Evolutionary conservation across 2,888 invertebrate species (phyloP).

Genomic region (Acleris holmiana): DNA sequence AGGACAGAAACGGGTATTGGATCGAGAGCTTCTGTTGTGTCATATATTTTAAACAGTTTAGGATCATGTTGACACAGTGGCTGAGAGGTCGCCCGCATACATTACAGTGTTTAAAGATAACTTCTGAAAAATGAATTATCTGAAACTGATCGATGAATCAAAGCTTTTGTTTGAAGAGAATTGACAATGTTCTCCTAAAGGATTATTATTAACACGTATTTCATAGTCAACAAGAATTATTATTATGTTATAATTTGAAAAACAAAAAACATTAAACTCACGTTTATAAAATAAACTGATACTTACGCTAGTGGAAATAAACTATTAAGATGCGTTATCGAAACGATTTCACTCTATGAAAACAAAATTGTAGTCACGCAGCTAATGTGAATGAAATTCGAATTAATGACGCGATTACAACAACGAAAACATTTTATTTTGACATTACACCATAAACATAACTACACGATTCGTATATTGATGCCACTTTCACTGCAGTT

Average conservation of each 20-base stretch:
- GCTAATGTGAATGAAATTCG: constrained; percentile 72
- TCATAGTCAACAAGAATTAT: too few relatives aligned
- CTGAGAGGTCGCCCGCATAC: constrained; percentile 52
- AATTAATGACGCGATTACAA: constrained; percentile 73
- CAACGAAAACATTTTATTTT: constrained; percentile 75
- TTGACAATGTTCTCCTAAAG: constrained; percentile 2
- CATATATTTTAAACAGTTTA: constrained; percentile 30
- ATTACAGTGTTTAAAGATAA: constrained; percentile 59
- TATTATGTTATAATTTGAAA: too few relatives aligned
- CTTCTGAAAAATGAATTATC: constrained; percentile 60
- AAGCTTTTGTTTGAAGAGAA: constrained; percentile 1
- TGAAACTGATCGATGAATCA: constrained; percentile 55
- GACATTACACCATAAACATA: constrained; percentile 76
- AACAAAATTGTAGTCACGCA: constrained; percentile 63
- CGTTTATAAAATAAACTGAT: constrained; percentile 21
- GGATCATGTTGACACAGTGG: constrained; percentile 51
- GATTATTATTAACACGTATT: background rate
- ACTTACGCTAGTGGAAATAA: constrained; percentile 44
- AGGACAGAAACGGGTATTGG: constrained; percentile 5
- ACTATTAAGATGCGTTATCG: constrained; percentile 60
- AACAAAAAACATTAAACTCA: constrained; percentile 1
- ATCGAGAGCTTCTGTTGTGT: background rate
- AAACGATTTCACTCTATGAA: constrained; percentile 56
- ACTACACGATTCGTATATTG: constrained; percentile 68
- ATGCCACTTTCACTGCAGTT: constrained; percentile 42